These are phyloP conservation scores for Axinella damicornis DNA, from an alignment of 37 sponge, comb jelly and placozoan genomes.

Conservation along the genomic window DNA sequence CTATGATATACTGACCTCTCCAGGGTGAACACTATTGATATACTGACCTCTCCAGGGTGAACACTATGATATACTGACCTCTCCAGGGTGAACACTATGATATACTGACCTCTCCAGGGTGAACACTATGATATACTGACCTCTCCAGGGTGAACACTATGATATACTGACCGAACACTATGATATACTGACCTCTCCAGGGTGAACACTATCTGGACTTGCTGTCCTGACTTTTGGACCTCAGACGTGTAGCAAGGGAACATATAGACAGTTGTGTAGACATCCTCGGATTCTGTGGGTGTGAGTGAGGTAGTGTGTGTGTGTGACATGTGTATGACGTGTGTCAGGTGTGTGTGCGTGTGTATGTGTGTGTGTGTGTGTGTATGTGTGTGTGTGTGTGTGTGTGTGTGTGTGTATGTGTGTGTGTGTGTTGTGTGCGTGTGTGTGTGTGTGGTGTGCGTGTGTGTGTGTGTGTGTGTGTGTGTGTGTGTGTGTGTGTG, in stretches of 20 bases:
- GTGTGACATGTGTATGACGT: background rate
- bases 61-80: no score
- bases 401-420: conserved; percentile 14
- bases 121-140: background rate
- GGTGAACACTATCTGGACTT: conserved; percentile 59
- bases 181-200: conserved; percentile 38
- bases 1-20: no score
- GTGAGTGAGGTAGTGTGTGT: background rate
- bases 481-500: no score
- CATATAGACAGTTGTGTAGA: conserved; percentile 17
- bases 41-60: no score
- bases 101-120: no score
- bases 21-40: no score
- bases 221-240: conserved; percentile 19
- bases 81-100: no score
- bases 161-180: no score
- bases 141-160: conserved; percentile 61
- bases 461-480: background rate
- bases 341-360: background rate
- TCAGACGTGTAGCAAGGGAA: conserved; percentile 71
- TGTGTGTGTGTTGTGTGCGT: background rate
- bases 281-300: conserved; percentile 8
- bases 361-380: no score
- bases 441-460: background rate
- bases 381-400: conserved; percentile 18